Base-by-base conservation (phyloP, 2,113 vertebrate genomes). In the Oncorhynchus gorbuscha region DNA sequence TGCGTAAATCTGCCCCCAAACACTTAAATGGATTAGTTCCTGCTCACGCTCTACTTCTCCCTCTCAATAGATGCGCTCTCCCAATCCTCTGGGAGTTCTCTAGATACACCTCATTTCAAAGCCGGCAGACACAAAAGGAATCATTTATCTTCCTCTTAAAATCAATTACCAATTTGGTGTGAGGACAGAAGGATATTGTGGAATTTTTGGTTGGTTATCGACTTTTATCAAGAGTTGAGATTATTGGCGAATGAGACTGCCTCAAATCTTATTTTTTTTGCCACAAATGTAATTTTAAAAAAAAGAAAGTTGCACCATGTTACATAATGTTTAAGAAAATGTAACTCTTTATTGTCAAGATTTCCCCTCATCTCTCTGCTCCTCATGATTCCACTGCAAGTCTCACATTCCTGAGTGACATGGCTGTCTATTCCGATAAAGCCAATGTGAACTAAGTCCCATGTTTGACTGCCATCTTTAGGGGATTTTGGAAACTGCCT, bases 11-110 rank as follows among this genome's bases (percentile, higher is more conserved):
- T 95, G 94, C 94, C 94, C 93, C 93, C 93, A 93, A 95, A 95
- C 95, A 95, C 94, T 93, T 95, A 95, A 95, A 96, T 95, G 94
- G 93, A 96, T 93, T 96, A 96, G 94, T 95, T 95, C 94, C 92
- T 93, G 94, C 94, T 96, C 95, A 95, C 93, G 95, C 95, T 95
- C 95, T 95, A 95, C 94, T 95, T 94, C 94, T 93, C 94, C 91
- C 85, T 89, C 90, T 96, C 94, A 95, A 95, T 94, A 91, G 95
- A 94, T 90, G 92, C 91, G 94, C 89, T 92, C 94, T 91, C 91
- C 91, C 91, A 88, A 88, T 84, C 93, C 83, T 89, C 93, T 90
- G 83, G 90, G 94, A 90, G 93, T 95, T 93, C 94, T 94, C 94
- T 94, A 94, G 93, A 85, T 93, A 91, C 94, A 84, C 89, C 88